Evolutionary conservation across 2,797 vertebrate species (phyloP), one percentile per base, ranked within the genome.

Genomic region (Scyliorhinus canicula): DNA sequence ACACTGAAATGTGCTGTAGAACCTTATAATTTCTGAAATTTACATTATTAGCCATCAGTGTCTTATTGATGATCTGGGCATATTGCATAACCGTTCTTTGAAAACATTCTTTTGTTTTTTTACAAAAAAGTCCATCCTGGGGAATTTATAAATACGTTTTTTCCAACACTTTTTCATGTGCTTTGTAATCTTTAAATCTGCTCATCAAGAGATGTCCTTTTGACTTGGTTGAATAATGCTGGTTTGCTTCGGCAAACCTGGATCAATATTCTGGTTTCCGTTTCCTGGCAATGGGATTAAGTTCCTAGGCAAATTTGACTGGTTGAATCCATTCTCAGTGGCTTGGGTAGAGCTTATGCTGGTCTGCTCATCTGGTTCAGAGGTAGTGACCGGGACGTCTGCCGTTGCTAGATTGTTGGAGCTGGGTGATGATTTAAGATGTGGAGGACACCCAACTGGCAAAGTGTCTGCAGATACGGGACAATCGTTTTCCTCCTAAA

Each of bases 401-500:
- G 47, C 1, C 67, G 52, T n/a, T 74, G 47, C 50, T 74, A 74
- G 67, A 6, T 94, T 55, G 47, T 2, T 93, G 95, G 96, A 95
- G 95, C 96, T 94, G 5, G 96, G 96, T 95, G 67, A 74, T 28
- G 96, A 95, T 95, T 95, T 96, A 0, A 69, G 95, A 93, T 95
- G 31, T 82, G 95, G 96, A 95, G 95, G 95, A 0, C 95, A 95
- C 95, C 82, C 95, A 95, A 95, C 95, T 95, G 96, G 95, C 74
- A 95, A 96, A 96, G 95, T 86, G 86, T 95, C 95, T 86, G 95
- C 95, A 82, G 96, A 96, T 95, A 95, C 95, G 91, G 95, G 95
- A 79, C 96, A 96, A 95, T 97, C 97, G 97, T 1, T 97, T 97
- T 95, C 96, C 96, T 95, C 97, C 97, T 98, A 95, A 5, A 95